A percentile compares a stretch with the other conserved stretches of the same genome.
Evolutionary conservation across 2,113 vertebrate species (phyloP).

Genomic region (Scolopax mira): DNA sequence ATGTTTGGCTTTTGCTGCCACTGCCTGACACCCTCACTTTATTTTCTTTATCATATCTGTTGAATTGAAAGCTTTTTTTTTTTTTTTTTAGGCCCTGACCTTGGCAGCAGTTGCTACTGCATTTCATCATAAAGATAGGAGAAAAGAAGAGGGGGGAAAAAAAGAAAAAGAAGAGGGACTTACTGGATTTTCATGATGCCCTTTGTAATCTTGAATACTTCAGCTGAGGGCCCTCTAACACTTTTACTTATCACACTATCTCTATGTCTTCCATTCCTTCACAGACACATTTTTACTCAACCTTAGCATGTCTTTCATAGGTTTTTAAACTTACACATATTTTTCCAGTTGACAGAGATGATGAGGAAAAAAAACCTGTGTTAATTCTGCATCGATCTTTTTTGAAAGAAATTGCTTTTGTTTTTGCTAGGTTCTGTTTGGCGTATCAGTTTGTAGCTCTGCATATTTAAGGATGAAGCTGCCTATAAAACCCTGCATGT

Average conservation of each 20-base stretch:
- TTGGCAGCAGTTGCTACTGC: conserved; percentile 42
- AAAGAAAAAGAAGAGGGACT: not conserved
- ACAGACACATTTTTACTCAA: not conserved
- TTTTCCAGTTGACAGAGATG: not conserved
- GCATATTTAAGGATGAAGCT: not conserved
- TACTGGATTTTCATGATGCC: conserved; percentile 27
- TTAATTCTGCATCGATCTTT: not conserved
- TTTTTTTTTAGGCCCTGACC: conserved; percentile 12
- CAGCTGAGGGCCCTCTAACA: not conserved
- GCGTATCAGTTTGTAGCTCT: not conserved
- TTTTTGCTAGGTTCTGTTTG: not conserved
- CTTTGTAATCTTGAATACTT: not conserved
- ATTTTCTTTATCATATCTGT: conserved; percentile 32
- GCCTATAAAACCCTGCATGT: not conserved
- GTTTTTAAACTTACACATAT: not conserved
- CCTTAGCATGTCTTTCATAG: not conserved
- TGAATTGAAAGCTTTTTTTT: conserved; percentile 37
- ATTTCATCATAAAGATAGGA: conserved; percentile 17
- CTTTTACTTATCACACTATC: not conserved
- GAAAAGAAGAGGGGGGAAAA: not conserved
- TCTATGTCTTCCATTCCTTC: not conserved
- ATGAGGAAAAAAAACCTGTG: not conserved
- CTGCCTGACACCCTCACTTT: not conserved
- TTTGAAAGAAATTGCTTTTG: not conserved
- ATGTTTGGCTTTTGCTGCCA: conserved; percentile 27